phyloP scores from a whole-genome alignment of 2,797 vertebrate species.

The Discoglossus pictus region DNA sequence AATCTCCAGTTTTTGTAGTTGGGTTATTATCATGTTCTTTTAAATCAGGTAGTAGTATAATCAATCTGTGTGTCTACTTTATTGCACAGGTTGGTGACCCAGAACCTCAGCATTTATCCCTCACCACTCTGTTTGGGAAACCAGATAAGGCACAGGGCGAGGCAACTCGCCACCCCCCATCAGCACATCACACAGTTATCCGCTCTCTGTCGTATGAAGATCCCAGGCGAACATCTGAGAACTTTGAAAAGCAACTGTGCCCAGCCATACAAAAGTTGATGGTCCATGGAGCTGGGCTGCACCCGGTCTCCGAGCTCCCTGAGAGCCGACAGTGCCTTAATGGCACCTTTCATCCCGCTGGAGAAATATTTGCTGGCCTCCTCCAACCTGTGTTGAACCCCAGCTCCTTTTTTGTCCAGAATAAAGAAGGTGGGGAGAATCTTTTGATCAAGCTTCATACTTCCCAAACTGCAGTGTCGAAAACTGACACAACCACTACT shows the following conservation, averaged over 20 bases:
- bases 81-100: slow-evolving; percentile 58
- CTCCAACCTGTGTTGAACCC: slow-evolving; percentile 61
- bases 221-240: slow-evolving; percentile 41
- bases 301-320: slow-evolving; percentile 78
- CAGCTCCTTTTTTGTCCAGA: slow-evolving; percentile 49
- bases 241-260: slow-evolving; percentile 77
- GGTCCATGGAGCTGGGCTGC: slow-evolving; percentile 75
- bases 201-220: slow-evolving; percentile 85
- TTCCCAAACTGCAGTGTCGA: slow-evolving; percentile 21
- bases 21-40: no score
- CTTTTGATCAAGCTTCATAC: slow-evolving; percentile 63
- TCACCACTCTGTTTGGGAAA: slow-evolving; percentile 82
- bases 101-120: slow-evolving; percentile 77
- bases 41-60: no score
- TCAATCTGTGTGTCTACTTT: slow-evolving; percentile 25
- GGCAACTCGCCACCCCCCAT: slow-evolving; percentile 38
- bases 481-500: slow-evolving; percentile 11
- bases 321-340: slow-evolving; percentile 78
- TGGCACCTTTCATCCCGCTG: slow-evolving; percentile 51
- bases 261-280: slow-evolving; percentile 93
- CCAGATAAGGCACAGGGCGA: slow-evolving; percentile 62
- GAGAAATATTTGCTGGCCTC: slow-evolving; percentile 70
- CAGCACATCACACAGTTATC: slow-evolving; percentile 66
- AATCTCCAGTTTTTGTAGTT: no score
- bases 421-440: slow-evolving; percentile 54